Base-by-base conservation (phyloP, 2,113 vertebrate species). In the Eulacestoma nigropectus region DNA sequence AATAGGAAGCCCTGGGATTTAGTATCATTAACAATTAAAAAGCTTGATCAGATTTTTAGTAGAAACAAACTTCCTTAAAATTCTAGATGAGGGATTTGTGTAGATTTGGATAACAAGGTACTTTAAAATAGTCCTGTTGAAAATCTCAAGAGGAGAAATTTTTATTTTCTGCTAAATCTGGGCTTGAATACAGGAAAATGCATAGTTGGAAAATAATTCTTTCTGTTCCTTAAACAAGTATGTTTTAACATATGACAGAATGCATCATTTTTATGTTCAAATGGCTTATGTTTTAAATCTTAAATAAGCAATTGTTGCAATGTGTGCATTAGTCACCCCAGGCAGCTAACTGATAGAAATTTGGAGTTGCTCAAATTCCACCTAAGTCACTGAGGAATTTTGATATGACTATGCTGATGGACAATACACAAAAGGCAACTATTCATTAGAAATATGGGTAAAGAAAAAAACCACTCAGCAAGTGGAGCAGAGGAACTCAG, bases 381-480 rank as follows among this genome's bases (percentile, higher is more conserved):
- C 0, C 41, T 83, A 79, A 91, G 55, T 79, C 70, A 67, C 70
- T 57, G 59, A 92, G 82, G 93, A 96, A 78, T 96, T 85, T 88
- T 39, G 42, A 18, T 83, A 46, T 85, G 60, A n/a, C 56, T 88
- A 16, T 93, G 33, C 50, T 91, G 67, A 83, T 86, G n/a, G 63
- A 95, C 84, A 91, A 67, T 90, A 70, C 86, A 96, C 75, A 96
- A 85, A 95, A 92, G 67, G 47, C 55, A 94, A 6, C 68, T 91
- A 47, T 96, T 96, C 87, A 70, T 62, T 67, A 56, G 42, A 88
- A 75, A 42, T 30, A 27, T 33, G 20, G 53, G 17, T 19, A 52
- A 85, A 62, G 10, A 37, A 39, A 63, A 67, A 70, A 70, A 9
- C 11, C 11, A 10, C 9, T 73, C 67, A 35, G 52, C 44, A 50